Percentiles rank a stretch among this genome's conserved stretches.
Conservation (phyloP, 2,113 vertebrate genomes). For the Solenodon paradoxus region DNA sequence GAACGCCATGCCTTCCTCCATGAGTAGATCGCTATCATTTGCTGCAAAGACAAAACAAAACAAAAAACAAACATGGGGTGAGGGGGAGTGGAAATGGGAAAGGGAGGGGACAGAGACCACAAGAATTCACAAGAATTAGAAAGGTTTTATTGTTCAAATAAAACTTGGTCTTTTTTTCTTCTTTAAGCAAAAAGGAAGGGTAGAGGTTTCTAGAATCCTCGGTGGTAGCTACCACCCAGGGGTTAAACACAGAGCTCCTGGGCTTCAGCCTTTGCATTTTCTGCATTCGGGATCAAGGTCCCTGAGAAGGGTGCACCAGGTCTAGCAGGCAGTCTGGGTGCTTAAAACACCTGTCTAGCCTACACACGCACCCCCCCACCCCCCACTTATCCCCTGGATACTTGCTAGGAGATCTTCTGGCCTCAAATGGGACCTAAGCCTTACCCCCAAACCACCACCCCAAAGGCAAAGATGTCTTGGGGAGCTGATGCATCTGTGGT, state of each 20-base stretch:
- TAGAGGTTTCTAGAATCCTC: neutral
- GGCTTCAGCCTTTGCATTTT: neutral
- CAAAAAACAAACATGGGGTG: conserved; percentile 50
- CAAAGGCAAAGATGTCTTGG: neutral
- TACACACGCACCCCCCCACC: too few species aligned
- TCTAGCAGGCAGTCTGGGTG: neutral
- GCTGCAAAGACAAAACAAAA: conserved; percentile 83
- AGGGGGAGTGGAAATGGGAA: neutral
- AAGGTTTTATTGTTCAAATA: neutral
- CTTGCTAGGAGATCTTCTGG: neutral
- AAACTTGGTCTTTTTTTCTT: conserved; percentile 1
- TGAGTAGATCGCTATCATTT: conserved; percentile 83
- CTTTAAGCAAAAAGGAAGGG: neutral
- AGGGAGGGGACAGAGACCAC: neutral
- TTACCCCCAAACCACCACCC: neutral
- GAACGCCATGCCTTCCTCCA: conserved; percentile 89
- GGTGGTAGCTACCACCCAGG: neutral
- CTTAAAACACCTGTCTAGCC: neutral
- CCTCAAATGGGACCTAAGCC: neutral
- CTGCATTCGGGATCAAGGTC: neutral
- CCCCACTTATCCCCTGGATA: neutral
- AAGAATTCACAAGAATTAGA: neutral
- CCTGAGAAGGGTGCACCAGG: neutral
- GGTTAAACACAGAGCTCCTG: neutral
- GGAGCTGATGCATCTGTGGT: neutral